Evolutionary conservation across 2,797 vertebrate genomes (phyloP).

Genomic region (Acridotheres tristis): DNA sequence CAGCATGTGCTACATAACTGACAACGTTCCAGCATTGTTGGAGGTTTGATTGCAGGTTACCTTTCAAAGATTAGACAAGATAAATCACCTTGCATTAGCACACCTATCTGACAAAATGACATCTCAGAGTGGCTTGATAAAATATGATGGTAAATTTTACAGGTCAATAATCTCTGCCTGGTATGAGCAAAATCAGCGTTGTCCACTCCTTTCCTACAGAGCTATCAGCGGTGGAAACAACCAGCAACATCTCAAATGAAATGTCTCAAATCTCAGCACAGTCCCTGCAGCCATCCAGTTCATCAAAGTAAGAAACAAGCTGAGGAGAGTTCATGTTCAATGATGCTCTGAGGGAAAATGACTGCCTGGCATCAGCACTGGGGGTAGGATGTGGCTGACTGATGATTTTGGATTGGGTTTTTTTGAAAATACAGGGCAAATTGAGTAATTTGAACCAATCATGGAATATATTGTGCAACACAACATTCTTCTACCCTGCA

Average conservation of each 20-base stretch:
- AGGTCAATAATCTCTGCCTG: constrained; percentile 33
- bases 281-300: constrained; percentile 46
- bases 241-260: constrained; percentile 19
- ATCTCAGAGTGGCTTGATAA: neutral
- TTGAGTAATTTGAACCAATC: constrained; percentile 66
- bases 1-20: neutral
- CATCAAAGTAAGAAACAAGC: constrained; percentile 52
- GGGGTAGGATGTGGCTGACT: constrained; percentile 48
- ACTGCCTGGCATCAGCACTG: constrained; percentile 62
- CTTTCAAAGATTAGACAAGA: neutral
- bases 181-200: neutral
- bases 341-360: constrained; percentile 62
- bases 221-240: neutral
- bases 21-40: neutral
- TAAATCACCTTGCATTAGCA: neutral
- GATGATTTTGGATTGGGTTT: constrained; percentile 45
- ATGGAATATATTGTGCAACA: constrained; percentile 50
- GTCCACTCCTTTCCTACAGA: neutral
- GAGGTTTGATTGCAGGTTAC: neutral
- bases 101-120: neutral
- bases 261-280: neutral
- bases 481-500: constrained; percentile 47
- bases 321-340: constrained; percentile 40
- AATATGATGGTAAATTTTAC: constrained; percentile 1
- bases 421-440: constrained; percentile 61